These are phyloP conservation scores for Heliconius aoede DNA, from an alignment of 2,888 invertebrate genomes.

Conservation along the genomic window DNA sequence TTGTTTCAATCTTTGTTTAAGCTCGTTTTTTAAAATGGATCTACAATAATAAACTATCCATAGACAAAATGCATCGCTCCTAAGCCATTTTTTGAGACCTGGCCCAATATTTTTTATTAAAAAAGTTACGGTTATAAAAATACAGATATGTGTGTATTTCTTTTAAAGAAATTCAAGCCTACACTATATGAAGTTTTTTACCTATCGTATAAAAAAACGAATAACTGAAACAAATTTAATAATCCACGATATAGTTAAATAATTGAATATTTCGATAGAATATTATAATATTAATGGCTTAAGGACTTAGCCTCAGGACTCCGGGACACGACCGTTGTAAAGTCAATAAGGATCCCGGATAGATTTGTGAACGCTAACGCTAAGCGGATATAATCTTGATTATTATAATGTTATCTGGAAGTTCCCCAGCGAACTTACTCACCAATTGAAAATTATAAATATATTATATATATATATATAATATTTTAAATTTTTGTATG, in stretches of 20 bases:
- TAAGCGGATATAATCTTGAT: slow-evolving; percentile 11
- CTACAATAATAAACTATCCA: too few relatives aligned
- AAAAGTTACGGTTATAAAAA: too few relatives aligned
- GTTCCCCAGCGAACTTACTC: background rate
- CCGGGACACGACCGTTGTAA: background rate
- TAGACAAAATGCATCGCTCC: too few relatives aligned
- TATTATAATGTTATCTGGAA: background rate
- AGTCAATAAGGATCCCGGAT: slow-evolving; percentile 17
- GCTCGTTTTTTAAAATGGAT: too few relatives aligned
- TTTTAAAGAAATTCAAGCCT: background rate
- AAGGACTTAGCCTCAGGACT: slow-evolving; percentile 6
- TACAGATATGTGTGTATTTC: background rate
- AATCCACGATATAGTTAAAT: background rate
- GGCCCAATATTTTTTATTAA: too few relatives aligned
- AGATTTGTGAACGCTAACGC: slow-evolving; percentile 8
- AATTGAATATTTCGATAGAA: slow-evolving; percentile 5
- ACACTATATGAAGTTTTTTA: background rate
- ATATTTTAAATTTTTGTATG: background rate
- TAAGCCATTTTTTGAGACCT: too few relatives aligned
- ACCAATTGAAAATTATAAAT: background rate
- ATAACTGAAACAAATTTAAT: background rate
- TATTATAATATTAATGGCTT: slow-evolving; percentile 6
- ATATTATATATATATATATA: too few relatives aligned
- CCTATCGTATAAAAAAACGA: background rate
- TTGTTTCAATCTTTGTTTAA: too few relatives aligned